phyloP scores from a whole-genome alignment of 2,888 invertebrate genomes.

The Cerastis rubricosa region DNA sequence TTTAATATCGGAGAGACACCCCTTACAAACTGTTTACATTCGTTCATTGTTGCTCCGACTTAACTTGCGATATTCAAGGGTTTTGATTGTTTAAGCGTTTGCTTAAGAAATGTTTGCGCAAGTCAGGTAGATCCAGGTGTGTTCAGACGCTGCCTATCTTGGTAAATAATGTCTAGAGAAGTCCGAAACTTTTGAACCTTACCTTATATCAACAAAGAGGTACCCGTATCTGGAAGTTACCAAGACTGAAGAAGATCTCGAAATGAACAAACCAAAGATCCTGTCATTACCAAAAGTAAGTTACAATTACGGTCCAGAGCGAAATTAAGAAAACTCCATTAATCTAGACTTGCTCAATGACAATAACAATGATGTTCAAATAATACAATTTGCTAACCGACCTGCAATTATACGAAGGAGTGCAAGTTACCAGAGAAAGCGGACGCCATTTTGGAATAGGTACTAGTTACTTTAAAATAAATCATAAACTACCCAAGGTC shows the following conservation, averaged over 20 bases:
- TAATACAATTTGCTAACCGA: constrained; percentile 74
- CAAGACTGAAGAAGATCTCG: not conserved
- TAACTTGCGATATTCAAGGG: constrained; percentile 58
- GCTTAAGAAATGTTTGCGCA: constrained; percentile 44
- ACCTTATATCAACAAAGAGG: too few relatives aligned
- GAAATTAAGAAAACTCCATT: constrained; percentile 68
- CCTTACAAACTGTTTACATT: constrained; percentile 76
- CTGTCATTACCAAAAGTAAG: constrained; percentile 31
- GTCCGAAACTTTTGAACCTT: too few relatives aligned
- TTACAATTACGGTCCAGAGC: constrained; percentile 40
- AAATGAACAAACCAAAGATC: constrained; percentile 6
- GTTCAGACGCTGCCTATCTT: not conserved
- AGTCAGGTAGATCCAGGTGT: constrained; percentile 35
- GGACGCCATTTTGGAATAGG: constrained; percentile 7
- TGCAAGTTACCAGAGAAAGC: constrained; percentile 30
- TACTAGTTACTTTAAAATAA: not conserved
- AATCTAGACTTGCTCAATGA: constrained; percentile 73
- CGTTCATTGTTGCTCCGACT: constrained; percentile 61
- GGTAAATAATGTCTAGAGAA: not conserved
- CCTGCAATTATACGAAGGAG: constrained; percentile 65
- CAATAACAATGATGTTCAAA: constrained; percentile 76
- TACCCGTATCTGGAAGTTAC: not conserved
- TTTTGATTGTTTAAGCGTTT: constrained; percentile 52
- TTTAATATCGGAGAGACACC: constrained; percentile 82
- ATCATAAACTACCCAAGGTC: not conserved